Percentiles rank a stretch among this genome's conserved stretches.
These are phyloP conservation scores for Pelochelys cantorii DNA, from an alignment of 2,797 vertebrate species.

Conservation along the genomic window DNA sequence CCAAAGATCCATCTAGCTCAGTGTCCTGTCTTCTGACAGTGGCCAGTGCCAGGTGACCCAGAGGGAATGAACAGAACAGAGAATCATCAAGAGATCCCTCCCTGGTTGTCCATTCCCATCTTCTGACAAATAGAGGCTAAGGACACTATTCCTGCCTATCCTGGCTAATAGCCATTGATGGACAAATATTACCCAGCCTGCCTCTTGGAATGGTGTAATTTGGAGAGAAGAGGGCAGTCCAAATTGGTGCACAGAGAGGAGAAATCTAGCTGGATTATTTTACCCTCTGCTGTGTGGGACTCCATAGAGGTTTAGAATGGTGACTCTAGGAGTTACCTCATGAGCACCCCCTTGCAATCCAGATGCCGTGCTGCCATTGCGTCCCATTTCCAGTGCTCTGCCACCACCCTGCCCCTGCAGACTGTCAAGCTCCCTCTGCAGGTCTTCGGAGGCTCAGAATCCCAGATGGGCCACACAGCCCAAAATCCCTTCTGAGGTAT, in stretches of 20 bases:
- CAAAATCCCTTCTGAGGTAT: background rate
- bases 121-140: no score
- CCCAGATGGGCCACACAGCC: background rate
- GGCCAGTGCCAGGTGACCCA: no score
- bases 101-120: no score
- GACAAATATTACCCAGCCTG: background rate
- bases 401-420: no score
- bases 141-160: no score
- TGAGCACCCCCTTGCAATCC: background rate
- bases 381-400: background rate
- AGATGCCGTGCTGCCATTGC: background rate
- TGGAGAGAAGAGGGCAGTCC: background rate
- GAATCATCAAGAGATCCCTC: no score
- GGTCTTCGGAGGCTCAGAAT: background rate
- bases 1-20: no score
- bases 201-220: background rate
- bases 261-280: background rate
- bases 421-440: no score
- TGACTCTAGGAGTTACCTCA: background rate
- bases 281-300: background rate
- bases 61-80: no score
- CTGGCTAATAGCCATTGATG: no score
- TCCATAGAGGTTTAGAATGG: background rate
- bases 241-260: background rate
- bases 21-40: no score